Conservation (phyloP, 2,797 vertebrate species). For the Zalophus californianus region DNA sequence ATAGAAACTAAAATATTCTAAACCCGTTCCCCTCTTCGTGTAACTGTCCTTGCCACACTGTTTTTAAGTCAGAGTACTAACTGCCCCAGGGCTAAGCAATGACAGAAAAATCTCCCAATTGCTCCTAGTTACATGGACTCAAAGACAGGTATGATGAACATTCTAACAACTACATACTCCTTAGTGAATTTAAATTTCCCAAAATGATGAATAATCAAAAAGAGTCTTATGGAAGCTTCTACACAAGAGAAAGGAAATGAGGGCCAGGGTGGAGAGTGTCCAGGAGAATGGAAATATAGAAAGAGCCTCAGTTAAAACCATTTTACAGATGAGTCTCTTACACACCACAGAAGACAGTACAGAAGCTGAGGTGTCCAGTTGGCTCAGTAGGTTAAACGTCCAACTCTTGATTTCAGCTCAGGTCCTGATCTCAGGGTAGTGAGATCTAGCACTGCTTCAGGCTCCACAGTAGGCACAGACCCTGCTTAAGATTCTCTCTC, state of each 20-base stretch:
- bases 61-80: slow-evolving; percentile 69
- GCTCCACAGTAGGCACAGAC: not conserved
- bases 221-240: slow-evolving; percentile 61
- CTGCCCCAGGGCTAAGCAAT: slow-evolving; percentile 30
- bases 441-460: not conserved
- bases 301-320: slow-evolving; percentile 38
- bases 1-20: slow-evolving; percentile 75
- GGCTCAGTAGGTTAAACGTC: not conserved
- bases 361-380: not conserved
- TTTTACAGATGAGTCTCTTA: slow-evolving; percentile 55
- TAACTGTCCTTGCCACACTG: slow-evolving; percentile 41
- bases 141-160: slow-evolving; percentile 15
- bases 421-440: not conserved
- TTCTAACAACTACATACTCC: not conserved
- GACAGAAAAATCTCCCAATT: slow-evolving; percentile 45
- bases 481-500: not conserved
- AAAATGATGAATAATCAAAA: slow-evolving; percentile 65
- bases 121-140: slow-evolving; percentile 64
- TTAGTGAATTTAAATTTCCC: slow-evolving; percentile 66
- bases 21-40: not conserved
- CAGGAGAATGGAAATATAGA: slow-evolving; percentile 2
- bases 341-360: not conserved
- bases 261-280: fast-evolving
- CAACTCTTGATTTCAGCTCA: not conserved
- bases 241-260: slow-evolving; percentile 68